A percentile compares a stretch with the other conserved stretches of the same genome.
These are phyloP conservation scores for Coilia nasus DNA, from an alignment of 2,797 vertebrate species.

Conservation along the genomic window DNA sequence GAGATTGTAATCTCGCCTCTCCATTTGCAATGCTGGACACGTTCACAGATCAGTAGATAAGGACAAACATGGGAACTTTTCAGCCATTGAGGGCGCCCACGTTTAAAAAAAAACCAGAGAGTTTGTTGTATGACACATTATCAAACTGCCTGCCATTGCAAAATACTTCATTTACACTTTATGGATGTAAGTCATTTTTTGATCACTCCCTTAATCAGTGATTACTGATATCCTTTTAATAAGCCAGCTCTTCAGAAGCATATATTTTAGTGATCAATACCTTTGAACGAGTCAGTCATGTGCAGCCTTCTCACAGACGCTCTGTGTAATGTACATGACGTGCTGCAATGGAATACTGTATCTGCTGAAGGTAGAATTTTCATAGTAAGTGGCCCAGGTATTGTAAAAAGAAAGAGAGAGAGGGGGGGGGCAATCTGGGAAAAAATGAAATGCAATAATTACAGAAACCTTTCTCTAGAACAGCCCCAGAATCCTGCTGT, in stretches of 20 bases:
- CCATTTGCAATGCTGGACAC: not conserved
- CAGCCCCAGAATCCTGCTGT: not conserved
- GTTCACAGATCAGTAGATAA: not conserved
- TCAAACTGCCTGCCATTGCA: not conserved
- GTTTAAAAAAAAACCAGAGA: not conserved
- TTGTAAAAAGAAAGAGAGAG: not conserved
- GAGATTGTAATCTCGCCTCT: slow-evolving; percentile 46
- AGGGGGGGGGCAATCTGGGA: not conserved
- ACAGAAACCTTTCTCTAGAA: not conserved
- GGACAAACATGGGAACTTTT: not conserved
- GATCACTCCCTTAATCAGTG: no score
- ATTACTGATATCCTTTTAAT: no score
- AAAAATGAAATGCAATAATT: not conserved
- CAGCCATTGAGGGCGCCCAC: not conserved
- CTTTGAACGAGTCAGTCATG: not conserved
- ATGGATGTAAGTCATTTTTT: no score
- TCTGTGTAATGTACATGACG: not conserved
- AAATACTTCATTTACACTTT: not conserved
- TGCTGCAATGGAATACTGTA: not conserved
- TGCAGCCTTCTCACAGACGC: not conserved
- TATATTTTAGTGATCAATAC: not conserved
- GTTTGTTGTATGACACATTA: not conserved
- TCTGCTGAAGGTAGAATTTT: not conserved
- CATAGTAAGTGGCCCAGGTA: not conserved
- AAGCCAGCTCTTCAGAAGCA: no score